Conservation (phyloP, 64 coral and sea anemone genomes). For the Dendrophyllia cribrosa region DNA sequence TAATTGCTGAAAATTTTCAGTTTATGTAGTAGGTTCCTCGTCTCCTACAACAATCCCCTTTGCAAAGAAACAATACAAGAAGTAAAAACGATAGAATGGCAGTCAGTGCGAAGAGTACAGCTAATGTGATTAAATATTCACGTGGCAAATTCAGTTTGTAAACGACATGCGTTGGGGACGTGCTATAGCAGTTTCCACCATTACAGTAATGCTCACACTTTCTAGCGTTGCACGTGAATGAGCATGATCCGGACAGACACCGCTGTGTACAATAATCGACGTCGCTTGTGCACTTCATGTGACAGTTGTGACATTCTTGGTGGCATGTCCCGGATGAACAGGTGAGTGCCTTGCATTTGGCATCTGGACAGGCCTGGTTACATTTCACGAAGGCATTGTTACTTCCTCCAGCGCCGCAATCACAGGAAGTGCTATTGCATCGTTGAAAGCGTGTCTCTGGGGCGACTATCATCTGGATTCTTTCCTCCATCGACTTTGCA, state of each 20-base stretch:
- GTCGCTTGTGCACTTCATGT: constrained; percentile 74
- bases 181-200: constrained; percentile 40
- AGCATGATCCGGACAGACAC: constrained; percentile 79
- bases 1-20: background rate
- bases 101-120: constrained; percentile 64
- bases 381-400: constrained; percentile 32
- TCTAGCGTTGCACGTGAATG: constrained; percentile 66
- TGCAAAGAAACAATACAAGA: constrained; percentile 1
- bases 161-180: background rate
- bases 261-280: constrained; percentile 81
- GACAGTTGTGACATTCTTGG: constrained; percentile 82
- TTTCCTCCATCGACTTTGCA: background rate
- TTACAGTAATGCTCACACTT: constrained; percentile 45
- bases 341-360: constrained; percentile 41
- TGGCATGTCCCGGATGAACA: constrained; percentile 74
- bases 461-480: background rate
- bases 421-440: constrained; percentile 70
- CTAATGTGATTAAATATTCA: constrained; percentile 61
- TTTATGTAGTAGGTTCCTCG: background rate
- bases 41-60: background rate
- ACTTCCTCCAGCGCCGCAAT: constrained; percentile 21
- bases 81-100: constrained; percentile 15
- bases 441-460: constrained; percentile 57
- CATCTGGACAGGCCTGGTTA: constrained; percentile 52
- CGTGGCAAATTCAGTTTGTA: constrained; percentile 29